These are phyloP conservation scores for Podilymbus podiceps DNA, from an alignment of 2,113 vertebrate genomes.

Conservation along the genomic window DNA sequence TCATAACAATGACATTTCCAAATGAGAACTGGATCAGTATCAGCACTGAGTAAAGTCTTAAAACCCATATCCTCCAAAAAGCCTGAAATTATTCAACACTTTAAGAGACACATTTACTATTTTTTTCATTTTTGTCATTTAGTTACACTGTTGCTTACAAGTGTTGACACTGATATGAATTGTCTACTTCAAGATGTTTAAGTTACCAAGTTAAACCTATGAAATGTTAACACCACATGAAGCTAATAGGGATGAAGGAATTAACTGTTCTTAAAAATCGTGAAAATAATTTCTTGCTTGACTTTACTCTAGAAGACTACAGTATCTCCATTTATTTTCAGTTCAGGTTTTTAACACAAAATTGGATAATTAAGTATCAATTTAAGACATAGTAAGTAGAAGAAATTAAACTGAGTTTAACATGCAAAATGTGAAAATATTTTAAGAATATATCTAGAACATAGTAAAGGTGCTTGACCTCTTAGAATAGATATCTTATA, in stretches of 20 bases:
- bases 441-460: background rate
- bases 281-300: background rate
- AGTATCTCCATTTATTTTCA: background rate
- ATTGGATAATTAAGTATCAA: background rate
- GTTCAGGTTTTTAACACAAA: background rate
- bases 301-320: background rate
- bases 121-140: background rate
- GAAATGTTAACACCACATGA: background rate
- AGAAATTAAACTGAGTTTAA: background rate
- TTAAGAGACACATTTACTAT: background rate
- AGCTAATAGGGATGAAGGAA: background rate
- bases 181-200: background rate
- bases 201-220: background rate
- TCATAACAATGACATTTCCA: constrained; percentile 15
- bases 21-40: background rate
- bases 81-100: background rate
- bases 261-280: background rate
- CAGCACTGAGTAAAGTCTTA: background rate
- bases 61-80: background rate
- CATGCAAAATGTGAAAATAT: background rate
- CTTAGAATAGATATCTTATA: background rate
- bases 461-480: background rate
- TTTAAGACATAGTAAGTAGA: background rate
- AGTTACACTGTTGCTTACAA: background rate
- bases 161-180: background rate